Conservation (phyloP, 2,797 vertebrate species). For the Myotis pilosus region DNA sequence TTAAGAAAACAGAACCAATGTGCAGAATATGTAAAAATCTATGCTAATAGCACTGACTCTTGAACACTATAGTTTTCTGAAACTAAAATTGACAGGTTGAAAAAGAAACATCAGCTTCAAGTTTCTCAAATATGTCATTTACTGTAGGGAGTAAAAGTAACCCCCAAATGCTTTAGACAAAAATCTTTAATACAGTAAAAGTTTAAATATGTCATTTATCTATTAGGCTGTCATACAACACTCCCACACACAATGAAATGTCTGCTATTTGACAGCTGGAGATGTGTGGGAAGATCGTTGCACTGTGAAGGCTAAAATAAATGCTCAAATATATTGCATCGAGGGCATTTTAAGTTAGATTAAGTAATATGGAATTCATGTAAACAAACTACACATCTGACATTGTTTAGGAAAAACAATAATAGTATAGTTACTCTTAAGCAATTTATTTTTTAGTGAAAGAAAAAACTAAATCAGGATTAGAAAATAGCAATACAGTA, state of each 20-base stretch:
- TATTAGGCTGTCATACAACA: constrained; percentile 67
- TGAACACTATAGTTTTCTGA: constrained; percentile 27
- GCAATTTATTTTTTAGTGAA: background rate
- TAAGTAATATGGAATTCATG: background rate
- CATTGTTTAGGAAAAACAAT: background rate
- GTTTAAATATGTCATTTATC: constrained; percentile 72
- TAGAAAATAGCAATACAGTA: background rate
- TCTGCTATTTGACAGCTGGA: background rate
- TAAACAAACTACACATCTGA: background rate
- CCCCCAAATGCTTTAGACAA: constrained; percentile 45
- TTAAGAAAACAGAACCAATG: background rate
- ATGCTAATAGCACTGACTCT: background rate
- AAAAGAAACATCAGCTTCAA: background rate
- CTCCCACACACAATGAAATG: background rate
- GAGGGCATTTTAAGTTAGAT: background rate
- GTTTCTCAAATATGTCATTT: constrained; percentile 64
- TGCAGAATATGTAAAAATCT: background rate
- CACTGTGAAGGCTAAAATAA: constrained; percentile 26
- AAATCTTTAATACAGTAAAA: constrained; percentile 65
- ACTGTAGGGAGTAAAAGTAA: constrained; percentile 28
- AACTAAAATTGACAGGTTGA: constrained; percentile 49
- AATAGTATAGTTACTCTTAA: background rate
- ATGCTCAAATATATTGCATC: background rate
- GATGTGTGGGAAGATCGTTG: constrained; percentile 15
- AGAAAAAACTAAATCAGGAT: background rate